These are phyloP conservation scores for Circaetus cinerascens DNA, from an alignment of 2,113 vertebrate genomes.

Conservation along the genomic window DNA sequence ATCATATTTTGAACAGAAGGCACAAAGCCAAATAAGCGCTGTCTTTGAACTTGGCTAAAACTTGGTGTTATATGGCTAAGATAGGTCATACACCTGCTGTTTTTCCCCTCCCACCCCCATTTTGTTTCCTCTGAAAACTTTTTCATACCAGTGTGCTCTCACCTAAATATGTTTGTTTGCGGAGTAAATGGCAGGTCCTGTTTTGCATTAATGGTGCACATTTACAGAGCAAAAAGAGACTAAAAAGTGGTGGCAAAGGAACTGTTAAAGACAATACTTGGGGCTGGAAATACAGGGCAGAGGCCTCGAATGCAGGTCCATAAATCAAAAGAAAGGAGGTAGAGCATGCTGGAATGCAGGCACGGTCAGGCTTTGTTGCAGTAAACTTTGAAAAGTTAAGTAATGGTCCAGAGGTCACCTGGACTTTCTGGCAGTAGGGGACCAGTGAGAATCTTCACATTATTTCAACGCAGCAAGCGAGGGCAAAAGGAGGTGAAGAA, in stretches of 20 bases:
- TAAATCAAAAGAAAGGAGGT: background rate
- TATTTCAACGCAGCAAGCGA: background rate
- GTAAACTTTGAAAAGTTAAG: background rate
- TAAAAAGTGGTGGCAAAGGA: background rate
- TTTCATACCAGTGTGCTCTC: background rate
- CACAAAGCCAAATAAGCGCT: background rate
- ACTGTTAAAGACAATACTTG: background rate
- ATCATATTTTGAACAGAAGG: background rate
- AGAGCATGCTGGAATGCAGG: background rate
- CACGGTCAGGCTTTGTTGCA: background rate
- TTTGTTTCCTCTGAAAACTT: background rate
- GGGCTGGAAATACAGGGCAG: background rate
- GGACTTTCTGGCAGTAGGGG: background rate
- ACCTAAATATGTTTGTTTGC: background rate
- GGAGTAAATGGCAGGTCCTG: background rate
- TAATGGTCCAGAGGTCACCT: background rate
- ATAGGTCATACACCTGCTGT: background rate
- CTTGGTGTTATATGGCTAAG: background rate
- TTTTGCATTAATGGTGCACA: background rate
- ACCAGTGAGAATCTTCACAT: background rate
- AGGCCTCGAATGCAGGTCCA: accelerated
- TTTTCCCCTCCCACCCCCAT: background rate
- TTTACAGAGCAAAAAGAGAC: background rate
- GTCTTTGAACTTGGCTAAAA: background rate
- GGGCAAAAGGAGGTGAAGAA: background rate